Conservation (phyloP, 2,797 vertebrate genomes). For the Mus minutoides region DNA sequence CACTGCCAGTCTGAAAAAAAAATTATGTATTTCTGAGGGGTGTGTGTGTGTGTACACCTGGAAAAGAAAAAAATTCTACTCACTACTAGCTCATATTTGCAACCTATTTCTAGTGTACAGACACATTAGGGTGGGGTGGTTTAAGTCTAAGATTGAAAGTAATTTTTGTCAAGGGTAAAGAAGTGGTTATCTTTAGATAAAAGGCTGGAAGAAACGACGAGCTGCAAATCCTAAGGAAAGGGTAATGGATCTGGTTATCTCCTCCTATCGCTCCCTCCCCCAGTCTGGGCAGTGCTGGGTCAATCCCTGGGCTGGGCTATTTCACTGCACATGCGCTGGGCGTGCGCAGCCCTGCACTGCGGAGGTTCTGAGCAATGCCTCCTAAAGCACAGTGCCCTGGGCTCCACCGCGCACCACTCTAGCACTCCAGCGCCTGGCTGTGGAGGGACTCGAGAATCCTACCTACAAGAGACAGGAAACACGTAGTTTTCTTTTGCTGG, state of each 20-base stretch:
- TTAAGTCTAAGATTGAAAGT: slow-evolving; percentile 57
- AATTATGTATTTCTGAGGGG: neutral
- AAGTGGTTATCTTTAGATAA: slow-evolving; percentile 56
- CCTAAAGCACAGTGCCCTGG: neutral
- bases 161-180: slow-evolving; percentile 33
- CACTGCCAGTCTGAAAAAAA: slow-evolving; percentile 22
- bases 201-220: slow-evolving; percentile 51
- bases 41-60: neutral
- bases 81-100: slow-evolving; percentile 29
- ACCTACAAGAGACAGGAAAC: neutral
- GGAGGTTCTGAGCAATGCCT: neutral
- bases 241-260: neutral
- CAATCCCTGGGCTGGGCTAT: neutral
- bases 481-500: slow-evolving; percentile 14
- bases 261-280: slow-evolving; percentile 46
- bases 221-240: neutral
- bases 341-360: neutral
- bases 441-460: neutral
- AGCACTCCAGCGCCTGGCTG: neutral
- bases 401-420: neutral
- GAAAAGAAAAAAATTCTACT: slow-evolving; percentile 49
- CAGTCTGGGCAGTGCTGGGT: neutral
- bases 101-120: neutral
- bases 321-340: slow-evolving; percentile 77
- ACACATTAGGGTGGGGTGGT: neutral